Percentiles rank a stretch among this genome's conserved stretches.
Evolutionary conservation across 2,888 invertebrate species (phyloP).

Genomic region (Abrostola triplasia): DNA sequence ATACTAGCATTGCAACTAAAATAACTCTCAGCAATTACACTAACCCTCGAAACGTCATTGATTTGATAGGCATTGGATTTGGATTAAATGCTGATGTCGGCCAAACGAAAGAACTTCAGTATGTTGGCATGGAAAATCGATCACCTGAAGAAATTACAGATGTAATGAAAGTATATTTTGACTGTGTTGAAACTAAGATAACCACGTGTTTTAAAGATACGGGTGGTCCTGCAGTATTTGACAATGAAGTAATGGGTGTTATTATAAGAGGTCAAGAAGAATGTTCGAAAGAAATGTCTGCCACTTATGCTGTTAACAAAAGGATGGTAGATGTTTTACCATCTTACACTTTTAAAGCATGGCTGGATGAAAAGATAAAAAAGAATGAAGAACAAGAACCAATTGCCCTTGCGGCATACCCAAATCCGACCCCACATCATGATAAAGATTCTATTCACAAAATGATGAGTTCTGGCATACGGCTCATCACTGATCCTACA

Average conservation of each 20-base stretch:
- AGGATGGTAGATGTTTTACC: slow-evolving; percentile 73
- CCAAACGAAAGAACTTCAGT: slow-evolving; percentile 72
- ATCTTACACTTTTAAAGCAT: slow-evolving; percentile 75
- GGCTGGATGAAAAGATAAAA: slow-evolving; percentile 78
- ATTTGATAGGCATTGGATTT: slow-evolving; percentile 77
- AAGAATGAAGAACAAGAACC: slow-evolving; percentile 71
- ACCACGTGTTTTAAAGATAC: slow-evolving; percentile 78
- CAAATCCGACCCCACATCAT: slow-evolving; percentile 61
- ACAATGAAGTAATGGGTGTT: slow-evolving; percentile 78
- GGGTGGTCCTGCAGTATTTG: slow-evolving; percentile 77
- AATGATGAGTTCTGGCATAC: slow-evolving; percentile 48
- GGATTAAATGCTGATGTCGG: slow-evolving; percentile 79
- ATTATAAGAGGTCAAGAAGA: slow-evolving; percentile 71
- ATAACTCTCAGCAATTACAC: slow-evolving; percentile 75
- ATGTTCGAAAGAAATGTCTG: slow-evolving; percentile 75
- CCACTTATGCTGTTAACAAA: slow-evolving; percentile 75
- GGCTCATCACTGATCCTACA: slow-evolving; percentile 9
- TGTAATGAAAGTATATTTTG: slow-evolving; percentile 68
- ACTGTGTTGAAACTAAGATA: slow-evolving; percentile 81
- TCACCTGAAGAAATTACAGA: slow-evolving; percentile 49
- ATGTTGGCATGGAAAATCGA: slow-evolving; percentile 75
- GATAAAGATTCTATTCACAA: slow-evolving; percentile 50
- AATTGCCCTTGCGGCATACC: slow-evolving; percentile 65
- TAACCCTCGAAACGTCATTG: slow-evolving; percentile 60
- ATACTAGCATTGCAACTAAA: slow-evolving; percentile 72